phyloP scores from a whole-genome alignment of 1,140 invertebrate species.

The Dendroctonus ponderosae region DNA sequence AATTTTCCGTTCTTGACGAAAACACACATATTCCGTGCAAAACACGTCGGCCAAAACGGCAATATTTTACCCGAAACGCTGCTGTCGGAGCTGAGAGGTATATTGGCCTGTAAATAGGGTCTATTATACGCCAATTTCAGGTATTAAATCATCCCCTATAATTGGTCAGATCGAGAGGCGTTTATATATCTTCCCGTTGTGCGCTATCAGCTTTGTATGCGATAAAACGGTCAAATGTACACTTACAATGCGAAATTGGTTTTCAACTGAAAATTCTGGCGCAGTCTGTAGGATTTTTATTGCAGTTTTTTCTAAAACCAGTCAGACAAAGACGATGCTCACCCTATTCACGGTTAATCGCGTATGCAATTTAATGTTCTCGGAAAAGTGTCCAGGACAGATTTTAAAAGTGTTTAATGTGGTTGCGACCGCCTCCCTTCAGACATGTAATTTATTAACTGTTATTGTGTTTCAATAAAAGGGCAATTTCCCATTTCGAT shows the following conservation, averaged over 20 bases:
- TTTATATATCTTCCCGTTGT: slow-evolving; percentile 21
- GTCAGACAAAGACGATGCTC: too few species aligned
- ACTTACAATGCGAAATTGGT: too few species aligned
- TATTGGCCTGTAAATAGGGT: slow-evolving; percentile 47
- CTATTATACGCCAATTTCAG: slow-evolving; percentile 50
- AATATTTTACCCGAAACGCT: slow-evolving; percentile 14
- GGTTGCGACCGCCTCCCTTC: not conserved
- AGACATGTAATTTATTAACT: not conserved
- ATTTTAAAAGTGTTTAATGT: slow-evolving; percentile 3
- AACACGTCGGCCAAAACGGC: slow-evolving; percentile 5
- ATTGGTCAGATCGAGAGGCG: slow-evolving; percentile 37
- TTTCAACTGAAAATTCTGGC: too few species aligned
- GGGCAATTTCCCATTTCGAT: not conserved
- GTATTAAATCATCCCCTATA: slow-evolving; percentile 50
- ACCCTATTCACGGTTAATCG: too few species aligned
- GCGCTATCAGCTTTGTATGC: too few species aligned
- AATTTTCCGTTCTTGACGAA: not conserved
- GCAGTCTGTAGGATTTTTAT: too few species aligned
- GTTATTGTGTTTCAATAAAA: slow-evolving; percentile 1
- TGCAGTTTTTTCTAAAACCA: too few species aligned
- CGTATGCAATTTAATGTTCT: not conserved
- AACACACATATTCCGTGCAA: not conserved
- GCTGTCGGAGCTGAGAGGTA: slow-evolving; percentile 47
- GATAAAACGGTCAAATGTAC: too few species aligned
- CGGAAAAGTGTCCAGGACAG: not conserved